A percentile compares a stretch with the other conserved stretches of the same genome.
Evolutionary conservation across 2,797 vertebrate species (phyloP).

Genomic region (Gymnopithys bicolor): DNA sequence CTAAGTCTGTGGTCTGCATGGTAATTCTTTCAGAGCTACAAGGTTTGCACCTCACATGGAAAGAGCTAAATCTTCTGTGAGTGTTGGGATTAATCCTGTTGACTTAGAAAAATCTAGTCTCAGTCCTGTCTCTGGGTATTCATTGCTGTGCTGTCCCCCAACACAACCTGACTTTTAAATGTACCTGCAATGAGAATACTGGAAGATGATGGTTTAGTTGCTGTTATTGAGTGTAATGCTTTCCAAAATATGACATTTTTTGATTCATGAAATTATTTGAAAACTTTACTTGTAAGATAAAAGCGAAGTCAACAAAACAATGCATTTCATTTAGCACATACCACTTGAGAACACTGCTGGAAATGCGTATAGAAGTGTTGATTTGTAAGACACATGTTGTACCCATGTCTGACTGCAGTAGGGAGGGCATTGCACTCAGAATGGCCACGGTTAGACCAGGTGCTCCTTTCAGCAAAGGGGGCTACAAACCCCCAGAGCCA

Average conservation of each 20-base stretch:
- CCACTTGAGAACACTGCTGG: neutral
- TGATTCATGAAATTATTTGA: neutral
- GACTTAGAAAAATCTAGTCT: neutral
- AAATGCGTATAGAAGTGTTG: fast-evolving
- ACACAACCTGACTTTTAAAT: neutral
- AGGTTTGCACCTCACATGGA: neutral
- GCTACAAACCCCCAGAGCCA: neutral
- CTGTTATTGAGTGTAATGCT: neutral
- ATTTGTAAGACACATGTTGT: fast-evolving
- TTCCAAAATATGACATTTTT: neutral
- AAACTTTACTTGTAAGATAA: neutral
- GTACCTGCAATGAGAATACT: neutral
- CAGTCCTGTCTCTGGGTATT: neutral
- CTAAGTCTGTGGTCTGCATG: neutral
- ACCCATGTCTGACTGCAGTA: neutral
- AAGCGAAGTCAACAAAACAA: neutral
- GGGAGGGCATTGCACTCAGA: neutral
- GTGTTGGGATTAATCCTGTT: neutral
- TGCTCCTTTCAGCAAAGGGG: neutral
- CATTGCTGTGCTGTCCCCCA: neutral
- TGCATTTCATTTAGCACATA: neutral
- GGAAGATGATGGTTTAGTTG: neutral
- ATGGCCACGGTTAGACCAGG: fast-evolving
- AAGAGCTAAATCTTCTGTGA: neutral
- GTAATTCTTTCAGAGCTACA: neutral